These are phyloP conservation scores for Tipula confusa DNA, from an alignment of 2,888 invertebrate species.

Conservation along the genomic window DNA sequence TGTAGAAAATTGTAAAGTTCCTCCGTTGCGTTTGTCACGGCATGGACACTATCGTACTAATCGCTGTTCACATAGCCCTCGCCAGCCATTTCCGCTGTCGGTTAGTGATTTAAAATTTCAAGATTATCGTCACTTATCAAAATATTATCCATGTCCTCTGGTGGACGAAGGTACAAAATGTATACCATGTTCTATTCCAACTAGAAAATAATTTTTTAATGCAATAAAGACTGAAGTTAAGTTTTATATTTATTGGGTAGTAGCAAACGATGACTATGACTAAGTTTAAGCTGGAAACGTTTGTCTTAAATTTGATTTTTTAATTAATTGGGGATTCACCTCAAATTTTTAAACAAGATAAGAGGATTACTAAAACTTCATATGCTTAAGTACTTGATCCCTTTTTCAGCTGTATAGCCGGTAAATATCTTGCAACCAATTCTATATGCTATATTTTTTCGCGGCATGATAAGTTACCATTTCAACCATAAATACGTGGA, in stretches of 20 bases:
- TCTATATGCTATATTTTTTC: no score
- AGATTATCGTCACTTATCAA: neutral
- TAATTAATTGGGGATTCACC: no score
- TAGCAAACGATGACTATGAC: no score
- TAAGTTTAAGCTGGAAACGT: no score
- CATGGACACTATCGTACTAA: neutral
- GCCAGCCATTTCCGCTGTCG: neutral
- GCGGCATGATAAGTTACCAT: no score
- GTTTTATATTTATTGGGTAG: neutral
- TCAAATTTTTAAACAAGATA: no score
- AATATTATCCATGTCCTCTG: neutral
- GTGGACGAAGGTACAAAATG: neutral
- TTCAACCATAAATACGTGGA: no score
- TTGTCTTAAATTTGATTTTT: no score
- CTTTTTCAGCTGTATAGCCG: no score
- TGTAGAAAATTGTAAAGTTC: constrained; percentile 13
- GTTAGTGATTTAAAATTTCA: neutral
- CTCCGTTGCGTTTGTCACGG: constrained; percentile 31
- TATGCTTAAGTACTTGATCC: no score
- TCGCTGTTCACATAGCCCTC: neutral
- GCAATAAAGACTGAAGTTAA: neutral
- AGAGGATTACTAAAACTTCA: no score
- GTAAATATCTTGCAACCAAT: no score
- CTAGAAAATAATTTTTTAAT: neutral
- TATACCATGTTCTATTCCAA: neutral